Conservation (phyloP, 2,888 invertebrate genomes). For the Brachypalpus laphriformis region DNA sequence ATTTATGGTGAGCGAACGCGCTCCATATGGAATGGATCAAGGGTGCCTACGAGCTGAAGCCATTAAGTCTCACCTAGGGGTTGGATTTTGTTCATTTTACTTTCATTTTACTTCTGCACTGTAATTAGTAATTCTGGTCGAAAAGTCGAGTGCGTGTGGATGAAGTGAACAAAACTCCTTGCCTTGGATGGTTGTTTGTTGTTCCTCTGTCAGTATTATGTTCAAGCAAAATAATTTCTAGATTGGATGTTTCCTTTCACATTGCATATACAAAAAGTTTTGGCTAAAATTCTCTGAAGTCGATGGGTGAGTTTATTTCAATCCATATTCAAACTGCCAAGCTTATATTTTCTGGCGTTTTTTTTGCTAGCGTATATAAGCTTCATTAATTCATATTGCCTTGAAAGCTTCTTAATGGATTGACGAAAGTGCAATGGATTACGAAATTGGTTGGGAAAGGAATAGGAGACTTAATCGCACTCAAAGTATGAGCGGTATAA, state of each 20-base stretch:
- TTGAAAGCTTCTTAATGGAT: too few relatives aligned
- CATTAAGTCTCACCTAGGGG: slow-evolving; percentile 64
- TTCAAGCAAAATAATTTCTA: background rate
- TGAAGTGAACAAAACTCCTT: background rate
- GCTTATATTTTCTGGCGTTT: too few relatives aligned
- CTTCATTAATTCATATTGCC: too few relatives aligned
- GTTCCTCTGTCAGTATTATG: background rate
- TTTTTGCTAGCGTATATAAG: too few relatives aligned
- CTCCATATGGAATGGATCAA: slow-evolving; percentile 61
- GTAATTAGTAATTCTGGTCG: background rate
- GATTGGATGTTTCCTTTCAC: background rate
- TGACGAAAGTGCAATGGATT: too few relatives aligned
- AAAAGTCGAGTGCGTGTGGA: background rate
- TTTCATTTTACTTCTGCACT: background rate
- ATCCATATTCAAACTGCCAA: background rate
- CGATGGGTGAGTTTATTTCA: background rate
- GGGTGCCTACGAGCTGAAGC: slow-evolving; percentile 40
- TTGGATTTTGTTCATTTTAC: slow-evolving; percentile 1
- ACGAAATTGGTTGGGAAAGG: too few relatives aligned
- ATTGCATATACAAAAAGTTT: background rate
- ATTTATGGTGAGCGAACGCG: background rate
- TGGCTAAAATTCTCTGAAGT: background rate
- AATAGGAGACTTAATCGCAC: too few relatives aligned
- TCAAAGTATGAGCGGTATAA: too few relatives aligned
- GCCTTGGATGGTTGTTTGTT: background rate